Conservation (phyloP, 1,140 invertebrate genomes). For the Zaprionus taronus region DNA sequence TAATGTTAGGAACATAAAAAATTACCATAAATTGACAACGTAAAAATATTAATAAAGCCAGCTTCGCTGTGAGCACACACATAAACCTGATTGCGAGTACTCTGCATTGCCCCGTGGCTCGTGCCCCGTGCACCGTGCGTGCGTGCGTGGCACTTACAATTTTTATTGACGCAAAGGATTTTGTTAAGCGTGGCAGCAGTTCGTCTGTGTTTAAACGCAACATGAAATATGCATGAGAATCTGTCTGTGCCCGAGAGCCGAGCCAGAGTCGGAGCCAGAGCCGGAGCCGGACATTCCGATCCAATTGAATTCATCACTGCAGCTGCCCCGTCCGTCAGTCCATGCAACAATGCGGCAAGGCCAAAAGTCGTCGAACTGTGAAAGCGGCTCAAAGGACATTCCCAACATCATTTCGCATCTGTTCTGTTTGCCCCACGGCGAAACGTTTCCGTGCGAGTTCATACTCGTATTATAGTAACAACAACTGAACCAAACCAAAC, state of each 20-base stretch:
- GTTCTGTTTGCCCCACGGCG: constrained; percentile 30
- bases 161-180: constrained; percentile 60
- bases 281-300: constrained; percentile 16
- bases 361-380: constrained; percentile 76
- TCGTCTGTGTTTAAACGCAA: constrained; percentile 59
- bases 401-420: constrained; percentile 48
- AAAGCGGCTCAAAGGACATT: constrained; percentile 71
- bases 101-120: not conserved
- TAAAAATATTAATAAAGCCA: constrained; percentile 77
- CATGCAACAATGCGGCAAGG: constrained; percentile 49
- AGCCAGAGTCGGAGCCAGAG: not conserved
- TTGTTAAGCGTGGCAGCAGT: constrained; percentile 51
- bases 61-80: constrained; percentile 17
- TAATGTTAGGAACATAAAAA: constrained; percentile 70
- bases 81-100: constrained; percentile 67
- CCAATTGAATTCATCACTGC: constrained; percentile 44
- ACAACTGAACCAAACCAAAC: constrained; percentile 33
- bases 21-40: constrained; percentile 68
- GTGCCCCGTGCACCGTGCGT: not conserved
- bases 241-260: constrained; percentile 61
- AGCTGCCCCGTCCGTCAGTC: constrained; percentile 34
- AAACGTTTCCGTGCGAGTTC: constrained; percentile 16
- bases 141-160: constrained; percentile 67
- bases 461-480: not conserved
- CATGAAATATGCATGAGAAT: constrained; percentile 78